These are phyloP conservation scores for Malurus leucopterus DNA, from an alignment of 2,797 vertebrate species.

Conservation along the genomic window DNA sequence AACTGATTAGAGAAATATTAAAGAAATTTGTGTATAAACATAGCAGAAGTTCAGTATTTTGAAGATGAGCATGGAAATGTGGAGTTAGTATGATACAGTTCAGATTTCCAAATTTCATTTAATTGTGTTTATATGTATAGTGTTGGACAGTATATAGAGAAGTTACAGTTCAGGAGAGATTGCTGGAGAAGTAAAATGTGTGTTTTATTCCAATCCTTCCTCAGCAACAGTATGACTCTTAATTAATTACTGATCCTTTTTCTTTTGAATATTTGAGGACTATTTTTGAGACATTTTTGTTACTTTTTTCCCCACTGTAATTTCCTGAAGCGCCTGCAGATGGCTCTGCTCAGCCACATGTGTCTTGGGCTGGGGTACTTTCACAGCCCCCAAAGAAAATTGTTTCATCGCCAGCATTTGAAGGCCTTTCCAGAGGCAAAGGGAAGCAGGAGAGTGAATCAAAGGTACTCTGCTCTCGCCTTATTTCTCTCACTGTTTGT, in stretches of 20 bases:
- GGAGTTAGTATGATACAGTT: background rate
- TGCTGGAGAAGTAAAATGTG: background rate
- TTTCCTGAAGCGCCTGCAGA: constrained; percentile 57
- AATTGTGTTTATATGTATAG: background rate
- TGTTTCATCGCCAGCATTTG: constrained; percentile 33
- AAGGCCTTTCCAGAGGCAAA: constrained; percentile 54
- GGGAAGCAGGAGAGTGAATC: constrained; percentile 27
- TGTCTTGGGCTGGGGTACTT: constrained; percentile 84
- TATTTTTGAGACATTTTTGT: background rate
- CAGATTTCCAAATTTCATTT: background rate
- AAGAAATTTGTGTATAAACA: background rate
- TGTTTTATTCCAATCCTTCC: background rate
- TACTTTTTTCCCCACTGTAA: background rate
- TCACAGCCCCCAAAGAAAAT: constrained; percentile 78
- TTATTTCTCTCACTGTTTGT: background rate
- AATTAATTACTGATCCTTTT: background rate
- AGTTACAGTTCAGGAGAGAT: background rate
- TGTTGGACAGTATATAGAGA: background rate
- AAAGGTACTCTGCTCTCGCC: constrained; percentile 38
- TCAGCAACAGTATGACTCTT: background rate
- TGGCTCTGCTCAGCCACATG: constrained; percentile 41
- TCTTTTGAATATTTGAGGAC: background rate
- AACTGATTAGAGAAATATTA: background rate
- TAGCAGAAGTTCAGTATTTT: background rate
- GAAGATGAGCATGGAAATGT: background rate